Conservation (phyloP, 1,140 invertebrate genomes). For the Pseudobourletiella spinata region DNA sequence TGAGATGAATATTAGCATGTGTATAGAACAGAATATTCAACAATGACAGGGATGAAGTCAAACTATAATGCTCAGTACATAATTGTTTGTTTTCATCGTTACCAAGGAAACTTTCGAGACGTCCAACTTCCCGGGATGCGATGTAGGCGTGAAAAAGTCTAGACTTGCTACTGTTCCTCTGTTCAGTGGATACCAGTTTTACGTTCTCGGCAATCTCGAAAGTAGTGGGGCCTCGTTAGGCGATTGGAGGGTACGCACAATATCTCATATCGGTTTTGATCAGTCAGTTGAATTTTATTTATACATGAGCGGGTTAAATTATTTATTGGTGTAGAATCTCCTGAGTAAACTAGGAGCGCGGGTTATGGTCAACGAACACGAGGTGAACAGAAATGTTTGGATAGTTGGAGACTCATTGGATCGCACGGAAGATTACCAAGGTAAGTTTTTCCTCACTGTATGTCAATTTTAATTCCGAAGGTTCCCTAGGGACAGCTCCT, state of each 20-base stretch:
- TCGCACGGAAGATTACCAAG: not conserved
- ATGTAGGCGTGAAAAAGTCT: conserved; percentile 9
- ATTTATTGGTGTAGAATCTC: not conserved
- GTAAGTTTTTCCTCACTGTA: conserved; percentile 5
- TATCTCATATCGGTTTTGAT: not conserved
- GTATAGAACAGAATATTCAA: too few relatives aligned
- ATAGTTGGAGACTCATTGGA: conserved; percentile 8
- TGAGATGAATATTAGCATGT: too few relatives aligned
- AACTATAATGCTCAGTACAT: not conserved
- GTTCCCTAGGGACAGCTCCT: too few relatives aligned
- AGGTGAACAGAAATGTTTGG: not conserved
- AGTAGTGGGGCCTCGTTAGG: conserved; percentile 5
- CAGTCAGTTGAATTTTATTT: not conserved
- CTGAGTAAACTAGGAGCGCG: conserved; percentile 3
- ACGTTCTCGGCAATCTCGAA: conserved; percentile 2
- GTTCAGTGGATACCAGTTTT: conserved; percentile 15
- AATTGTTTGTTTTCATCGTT: too few relatives aligned
- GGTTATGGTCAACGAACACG: not conserved
- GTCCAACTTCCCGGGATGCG: conserved; percentile 13
- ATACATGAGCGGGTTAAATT: not conserved
- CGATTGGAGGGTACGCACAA: conserved; percentile 11
- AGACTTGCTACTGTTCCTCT: not conserved
- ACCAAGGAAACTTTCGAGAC: conserved; percentile 16
- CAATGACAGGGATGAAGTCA: not conserved
- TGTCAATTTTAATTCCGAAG: too few relatives aligned